Conservation (phyloP, 2,113 vertebrate species). For the Haplochromis vanheusdeni region DNA sequence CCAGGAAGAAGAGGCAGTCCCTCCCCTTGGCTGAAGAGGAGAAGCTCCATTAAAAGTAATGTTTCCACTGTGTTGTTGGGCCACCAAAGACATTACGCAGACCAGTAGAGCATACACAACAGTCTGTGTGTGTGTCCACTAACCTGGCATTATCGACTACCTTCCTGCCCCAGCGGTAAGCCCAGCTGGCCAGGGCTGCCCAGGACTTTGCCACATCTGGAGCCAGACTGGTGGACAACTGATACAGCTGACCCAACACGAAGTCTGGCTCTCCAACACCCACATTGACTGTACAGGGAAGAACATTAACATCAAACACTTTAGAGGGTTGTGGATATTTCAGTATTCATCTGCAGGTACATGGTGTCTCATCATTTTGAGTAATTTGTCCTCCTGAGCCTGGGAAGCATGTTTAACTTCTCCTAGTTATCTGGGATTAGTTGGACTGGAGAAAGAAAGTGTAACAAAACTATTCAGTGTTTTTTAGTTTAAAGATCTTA, state of each 20-base stretch:
- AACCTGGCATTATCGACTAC: conserved; percentile 98
- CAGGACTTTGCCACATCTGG: conserved; percentile 97
- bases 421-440: not conserved
- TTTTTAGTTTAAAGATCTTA: not conserved
- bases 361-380: not conserved
- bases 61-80: not conserved
- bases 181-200: conserved; percentile 96
- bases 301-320: not conserved
- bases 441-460: not conserved
- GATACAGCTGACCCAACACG: conserved; percentile 92
- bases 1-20: conserved; percentile 87
- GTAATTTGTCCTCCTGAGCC: rapidly evolving
- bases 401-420: not conserved
- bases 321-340: not conserved
- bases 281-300: conserved; percentile 78
- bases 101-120: not conserved
- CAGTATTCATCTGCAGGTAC: not conserved
- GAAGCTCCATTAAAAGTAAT: not conserved
- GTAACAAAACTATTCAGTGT: not conserved
- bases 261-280: conserved; percentile 96
- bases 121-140: not conserved
- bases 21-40: conserved; percentile 85
- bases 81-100: not conserved
- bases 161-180: conserved; percentile 96
- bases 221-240: conserved; percentile 89